phyloP scores from a whole-genome alignment of 2,888 invertebrate genomes.

The Amphipyra berbera region DNA sequence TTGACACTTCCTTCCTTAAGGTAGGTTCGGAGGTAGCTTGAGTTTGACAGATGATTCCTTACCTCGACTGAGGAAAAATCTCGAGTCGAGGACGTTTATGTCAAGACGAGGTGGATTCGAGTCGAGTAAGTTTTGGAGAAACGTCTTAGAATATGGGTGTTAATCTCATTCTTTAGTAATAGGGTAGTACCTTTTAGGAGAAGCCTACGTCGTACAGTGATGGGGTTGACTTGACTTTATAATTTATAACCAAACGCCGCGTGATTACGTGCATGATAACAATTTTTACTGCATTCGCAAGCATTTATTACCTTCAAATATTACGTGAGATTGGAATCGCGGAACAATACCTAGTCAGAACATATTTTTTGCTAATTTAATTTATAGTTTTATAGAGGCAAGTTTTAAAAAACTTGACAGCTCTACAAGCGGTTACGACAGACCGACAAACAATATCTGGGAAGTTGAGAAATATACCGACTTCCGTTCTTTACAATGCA shows the following conservation, averaged over 20 bases:
- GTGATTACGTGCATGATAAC: slow-evolving; percentile 18
- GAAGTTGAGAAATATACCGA: slow-evolving; percentile 56
- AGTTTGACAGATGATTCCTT: too few relatives aligned
- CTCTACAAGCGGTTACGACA: slow-evolving; percentile 52
- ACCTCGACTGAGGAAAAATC: too few relatives aligned
- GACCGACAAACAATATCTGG: slow-evolving; percentile 58
- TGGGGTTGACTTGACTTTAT: too few relatives aligned
- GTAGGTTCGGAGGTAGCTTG: too few relatives aligned
- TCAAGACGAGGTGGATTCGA: too few relatives aligned
- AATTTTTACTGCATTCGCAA: slow-evolving; percentile 25
- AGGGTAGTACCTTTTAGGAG: too few relatives aligned
- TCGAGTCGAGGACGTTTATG: too few relatives aligned
- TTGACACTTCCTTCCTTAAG: too few relatives aligned
- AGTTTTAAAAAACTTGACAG: slow-evolving; percentile 44
- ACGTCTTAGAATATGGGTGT: too few relatives aligned
- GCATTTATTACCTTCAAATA: slow-evolving; percentile 37
- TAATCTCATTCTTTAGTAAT: too few relatives aligned
- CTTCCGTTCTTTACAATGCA: slow-evolving; percentile 51
- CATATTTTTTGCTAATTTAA: slow-evolving; percentile 48
- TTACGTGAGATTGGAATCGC: slow-evolving; percentile 57
- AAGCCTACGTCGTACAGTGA: too few relatives aligned
- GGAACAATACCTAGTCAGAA: slow-evolving; percentile 43
- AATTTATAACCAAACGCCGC: slow-evolving; percentile 3
- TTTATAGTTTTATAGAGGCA: slow-evolving; percentile 46
- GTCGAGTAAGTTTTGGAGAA: too few relatives aligned